phyloP scores from a whole-genome alignment of 2,888 invertebrate genomes.

The Nemapogon koenigi region DNA sequence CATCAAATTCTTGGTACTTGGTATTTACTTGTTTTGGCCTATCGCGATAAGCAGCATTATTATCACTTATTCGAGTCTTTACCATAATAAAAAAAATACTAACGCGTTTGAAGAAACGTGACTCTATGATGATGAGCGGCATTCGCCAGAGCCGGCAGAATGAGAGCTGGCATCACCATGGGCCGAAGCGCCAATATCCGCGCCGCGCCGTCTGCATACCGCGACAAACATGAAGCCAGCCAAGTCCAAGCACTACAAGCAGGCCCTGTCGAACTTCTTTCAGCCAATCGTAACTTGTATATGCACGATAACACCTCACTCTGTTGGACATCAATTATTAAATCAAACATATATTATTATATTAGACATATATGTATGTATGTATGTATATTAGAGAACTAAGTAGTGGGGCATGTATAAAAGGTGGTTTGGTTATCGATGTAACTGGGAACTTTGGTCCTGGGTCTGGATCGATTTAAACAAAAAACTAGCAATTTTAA shows the following conservation, averaged over 20 bases:
- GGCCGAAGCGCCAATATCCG: conserved; percentile 25
- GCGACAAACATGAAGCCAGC: conserved; percentile 22
- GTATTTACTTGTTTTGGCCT: not conserved
- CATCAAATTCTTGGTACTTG: too few relatives aligned
- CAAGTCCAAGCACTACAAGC: conserved; percentile 23
- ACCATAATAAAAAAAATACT: conserved; percentile 17
- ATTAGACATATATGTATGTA: not conserved
- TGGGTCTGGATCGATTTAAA: too few relatives aligned
- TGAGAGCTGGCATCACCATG: conserved; percentile 23
- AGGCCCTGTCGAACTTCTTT: conserved; percentile 15
- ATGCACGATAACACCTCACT: conserved; percentile 30
- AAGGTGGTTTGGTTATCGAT: too few relatives aligned
- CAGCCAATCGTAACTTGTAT: conserved; percentile 28
- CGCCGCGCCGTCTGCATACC: conserved; percentile 25
- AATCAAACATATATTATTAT: not conserved
- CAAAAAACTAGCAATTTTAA: too few relatives aligned
- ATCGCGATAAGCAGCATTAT: not conserved
- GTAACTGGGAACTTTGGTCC: too few relatives aligned
- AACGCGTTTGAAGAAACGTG: conserved; percentile 36
- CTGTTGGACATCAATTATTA: conserved; percentile 21
- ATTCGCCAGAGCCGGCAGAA: conserved; percentile 43
- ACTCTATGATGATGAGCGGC: conserved; percentile 37
- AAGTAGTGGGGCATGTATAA: not conserved
- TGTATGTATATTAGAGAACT: not conserved
- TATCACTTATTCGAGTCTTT: not conserved